phyloP scores from a whole-genome alignment of 2,888 invertebrate genomes.

The Omphaloscelis lunosa region DNA sequence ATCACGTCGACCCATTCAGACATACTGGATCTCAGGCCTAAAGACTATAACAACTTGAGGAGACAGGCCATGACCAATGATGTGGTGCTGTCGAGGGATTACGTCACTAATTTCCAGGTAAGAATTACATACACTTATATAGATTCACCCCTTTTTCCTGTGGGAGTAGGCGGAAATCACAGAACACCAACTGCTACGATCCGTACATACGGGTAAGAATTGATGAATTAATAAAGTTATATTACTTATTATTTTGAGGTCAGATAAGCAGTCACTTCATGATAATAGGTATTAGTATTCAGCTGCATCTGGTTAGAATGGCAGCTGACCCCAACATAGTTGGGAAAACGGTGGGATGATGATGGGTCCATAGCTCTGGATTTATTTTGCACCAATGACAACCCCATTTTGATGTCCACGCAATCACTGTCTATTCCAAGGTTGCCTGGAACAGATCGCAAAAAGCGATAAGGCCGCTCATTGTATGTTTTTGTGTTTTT shows the following conservation, averaged over 20 bases:
- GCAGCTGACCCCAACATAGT: too few species aligned
- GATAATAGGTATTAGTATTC: too few species aligned
- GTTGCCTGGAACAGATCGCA: too few species aligned
- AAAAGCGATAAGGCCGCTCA: too few species aligned
- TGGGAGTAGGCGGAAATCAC: too few species aligned
- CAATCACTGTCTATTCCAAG: too few species aligned
- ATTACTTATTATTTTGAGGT: neutral
- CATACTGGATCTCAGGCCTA: slow-evolving; percentile 80
- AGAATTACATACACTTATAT: neutral
- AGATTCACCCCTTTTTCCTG: neutral
- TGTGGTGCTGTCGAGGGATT: slow-evolving; percentile 81
- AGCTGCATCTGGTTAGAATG: neutral
- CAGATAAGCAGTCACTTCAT: neutral
- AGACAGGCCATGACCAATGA: slow-evolving; percentile 78
- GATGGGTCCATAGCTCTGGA: neutral
- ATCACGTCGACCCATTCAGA: slow-evolving; percentile 86
- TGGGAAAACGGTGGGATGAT: too few species aligned
- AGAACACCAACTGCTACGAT: too few species aligned
- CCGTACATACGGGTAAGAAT: neutral
- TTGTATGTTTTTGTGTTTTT: too few species aligned
- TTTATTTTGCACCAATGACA: too few species aligned
- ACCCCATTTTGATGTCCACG: too few species aligned
- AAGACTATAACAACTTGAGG: slow-evolving; percentile 72
- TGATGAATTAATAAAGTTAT: too few species aligned
- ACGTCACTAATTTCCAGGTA: slow-evolving; percentile 84